Evolutionary conservation across 2,888 invertebrate genomes (phyloP), one percentile per base, ranked within the genome.

Genomic region (Esperia sulphurella): DNA sequence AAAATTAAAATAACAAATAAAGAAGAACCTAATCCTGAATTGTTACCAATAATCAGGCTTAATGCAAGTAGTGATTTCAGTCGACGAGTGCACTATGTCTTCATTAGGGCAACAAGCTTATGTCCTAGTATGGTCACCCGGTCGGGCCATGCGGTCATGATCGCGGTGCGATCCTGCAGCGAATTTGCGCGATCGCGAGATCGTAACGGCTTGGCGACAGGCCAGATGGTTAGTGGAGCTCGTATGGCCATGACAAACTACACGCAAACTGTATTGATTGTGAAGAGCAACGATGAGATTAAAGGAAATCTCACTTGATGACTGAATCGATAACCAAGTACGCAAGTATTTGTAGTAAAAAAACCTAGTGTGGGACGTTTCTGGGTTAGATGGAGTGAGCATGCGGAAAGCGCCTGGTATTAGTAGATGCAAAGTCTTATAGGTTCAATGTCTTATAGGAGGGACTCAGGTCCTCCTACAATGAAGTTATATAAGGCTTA

Each of bases 261-360:
- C 55, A 65, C 57, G 62, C 62, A 61, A 64, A 57, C 60, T 31
- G 37, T 63, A 65, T 63, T 65, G 63, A 65, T 58, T 65, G 58
- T 48, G 21, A 35, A 14, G 13, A 14, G 13, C 29, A 33, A 48
- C 29, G 35, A 28, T 41, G 37, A 29, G 37, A 37, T 2, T 8
- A 33, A 1, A 10, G 30, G 30, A 30, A 8, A 30, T 30, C 5
- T 30, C 5, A 7, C 30, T 30, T 7, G 30, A 8, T 8, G 7
- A 21, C 5, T 21, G 21, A 5, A 3, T 21, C 3, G 21, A 21
- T 2, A 21, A 21, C 21, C 21, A 5, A 21, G 33, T 33, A 8
- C 2, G 2, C 10, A 33, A 10, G 33, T 10, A 2, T 33, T 8
- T 33, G 9, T 2, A 33, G 33, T 8, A 8, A 30, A 5, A 33